phyloP scores from a whole-genome alignment of 2,113 vertebrate species.

The Turnix velox region DNA sequence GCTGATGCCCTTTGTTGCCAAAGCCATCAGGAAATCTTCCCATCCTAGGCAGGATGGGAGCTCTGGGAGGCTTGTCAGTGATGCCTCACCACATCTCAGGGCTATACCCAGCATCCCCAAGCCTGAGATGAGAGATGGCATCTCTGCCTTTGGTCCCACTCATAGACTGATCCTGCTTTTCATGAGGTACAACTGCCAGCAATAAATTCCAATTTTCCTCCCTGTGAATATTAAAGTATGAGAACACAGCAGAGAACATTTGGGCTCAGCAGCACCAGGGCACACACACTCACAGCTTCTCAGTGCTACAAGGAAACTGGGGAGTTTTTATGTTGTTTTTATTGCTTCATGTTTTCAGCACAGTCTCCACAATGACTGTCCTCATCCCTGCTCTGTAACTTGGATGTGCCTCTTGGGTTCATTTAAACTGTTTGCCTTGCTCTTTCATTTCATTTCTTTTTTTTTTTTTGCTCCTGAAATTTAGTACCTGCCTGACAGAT shows the following conservation, averaged over 20 bases:
- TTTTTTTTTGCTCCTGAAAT: background rate
- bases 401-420: background rate
- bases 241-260: background rate
- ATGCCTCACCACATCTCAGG: background rate
- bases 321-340: background rate
- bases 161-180: fast-evolving
- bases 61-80: background rate
- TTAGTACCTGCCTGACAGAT: background rate
- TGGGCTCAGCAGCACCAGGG: background rate
- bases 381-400: background rate
- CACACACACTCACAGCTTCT: background rate
- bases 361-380: background rate
- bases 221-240: background rate
- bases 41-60: background rate
- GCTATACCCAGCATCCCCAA: background rate
- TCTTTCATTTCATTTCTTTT: background rate
- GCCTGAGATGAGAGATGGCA: background rate
- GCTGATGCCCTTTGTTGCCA: background rate
- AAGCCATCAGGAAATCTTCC: background rate
- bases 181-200: background rate
- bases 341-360: background rate
- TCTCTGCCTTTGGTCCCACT: background rate
- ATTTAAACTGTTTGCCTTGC: slow-evolving; percentile 2
- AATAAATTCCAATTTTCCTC: background rate
- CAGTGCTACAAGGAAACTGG: background rate